These are phyloP conservation scores for Netelia fuscicornis DNA, from an alignment of 2,888 invertebrate species.

Conservation along the genomic window DNA sequence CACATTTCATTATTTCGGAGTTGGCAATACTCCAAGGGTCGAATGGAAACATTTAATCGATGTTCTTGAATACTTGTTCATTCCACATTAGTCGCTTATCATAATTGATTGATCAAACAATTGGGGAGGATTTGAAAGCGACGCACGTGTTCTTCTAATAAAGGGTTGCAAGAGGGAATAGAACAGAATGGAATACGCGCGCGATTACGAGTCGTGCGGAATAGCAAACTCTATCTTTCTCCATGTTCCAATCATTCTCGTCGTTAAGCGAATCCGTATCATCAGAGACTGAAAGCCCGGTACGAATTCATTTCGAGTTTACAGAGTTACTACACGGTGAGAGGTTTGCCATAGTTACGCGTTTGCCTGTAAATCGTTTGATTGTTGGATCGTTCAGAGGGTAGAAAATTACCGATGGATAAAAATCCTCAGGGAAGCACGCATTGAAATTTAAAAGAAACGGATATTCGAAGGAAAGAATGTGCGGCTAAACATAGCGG, in stretches of 20 bases:
- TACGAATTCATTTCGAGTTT: slow-evolving; percentile 55
- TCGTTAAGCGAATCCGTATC: slow-evolving; percentile 43
- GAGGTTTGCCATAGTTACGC: slow-evolving; percentile 36
- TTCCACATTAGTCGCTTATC: no score
- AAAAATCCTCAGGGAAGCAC: slow-evolving; percentile 5
- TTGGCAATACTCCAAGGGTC: no score
- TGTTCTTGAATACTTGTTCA: no score
- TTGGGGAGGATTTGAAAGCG: slow-evolving; percentile 15
- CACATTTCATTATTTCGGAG: no score
- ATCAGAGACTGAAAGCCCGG: slow-evolving; percentile 33
- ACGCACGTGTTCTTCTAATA: no score
- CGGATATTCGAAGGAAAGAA: neutral
- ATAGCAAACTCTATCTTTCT: slow-evolving; percentile 34
- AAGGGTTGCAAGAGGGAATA: no score
- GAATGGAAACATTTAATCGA: no score
- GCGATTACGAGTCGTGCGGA: slow-evolving; percentile 30
- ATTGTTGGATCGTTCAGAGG: slow-evolving; percentile 3
- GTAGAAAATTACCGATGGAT: slow-evolving; percentile 2
- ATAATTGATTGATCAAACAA: neutral
- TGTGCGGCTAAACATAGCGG: neutral
- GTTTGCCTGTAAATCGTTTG: neutral
- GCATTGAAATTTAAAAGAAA: neutral
- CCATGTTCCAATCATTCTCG: slow-evolving; percentile 17
- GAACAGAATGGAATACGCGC: slow-evolving; percentile 16
- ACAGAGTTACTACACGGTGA: slow-evolving; percentile 25